Conservation (phyloP, 1,140 invertebrate species). For the Lordiphosa clarofinis region DNA sequence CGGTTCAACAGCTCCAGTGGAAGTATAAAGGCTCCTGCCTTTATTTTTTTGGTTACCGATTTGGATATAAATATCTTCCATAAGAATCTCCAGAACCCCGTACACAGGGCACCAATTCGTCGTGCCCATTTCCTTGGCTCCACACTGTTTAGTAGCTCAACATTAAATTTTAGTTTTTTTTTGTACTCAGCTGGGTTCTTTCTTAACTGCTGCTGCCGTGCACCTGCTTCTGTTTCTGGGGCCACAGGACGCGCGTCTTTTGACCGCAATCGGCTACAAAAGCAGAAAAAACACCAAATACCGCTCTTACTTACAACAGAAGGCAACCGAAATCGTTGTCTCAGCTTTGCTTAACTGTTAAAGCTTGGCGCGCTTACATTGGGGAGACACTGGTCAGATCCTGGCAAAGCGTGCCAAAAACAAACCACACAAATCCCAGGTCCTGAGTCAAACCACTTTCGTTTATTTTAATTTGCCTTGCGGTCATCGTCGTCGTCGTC, state of each 20-base stretch:
- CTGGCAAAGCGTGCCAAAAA: conserved; percentile 42
- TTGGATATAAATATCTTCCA: background rate
- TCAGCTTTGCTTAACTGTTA: conserved; percentile 50
- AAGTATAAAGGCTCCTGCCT: too few species aligned
- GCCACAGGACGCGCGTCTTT: conserved; percentile 66
- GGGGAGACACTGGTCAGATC: conserved; percentile 17
- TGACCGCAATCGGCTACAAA: conserved; percentile 66
- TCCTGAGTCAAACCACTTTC: conserved; percentile 70
- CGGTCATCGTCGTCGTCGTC: conserved; percentile 33
- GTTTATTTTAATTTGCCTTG: conserved; percentile 76
- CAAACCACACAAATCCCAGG: conserved; percentile 53
- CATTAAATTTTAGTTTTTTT: conserved; percentile 15
- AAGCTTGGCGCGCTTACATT: conserved; percentile 59
- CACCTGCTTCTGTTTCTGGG: conserved; percentile 45
- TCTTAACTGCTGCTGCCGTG: conserved; percentile 18
- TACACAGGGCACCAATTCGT: conserved; percentile 9
- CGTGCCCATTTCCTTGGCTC: background rate
- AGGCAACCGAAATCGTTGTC: conserved; percentile 20
- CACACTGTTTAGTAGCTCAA: conserved; percentile 2
- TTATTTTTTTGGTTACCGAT: background rate
- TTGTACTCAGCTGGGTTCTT: conserved; percentile 14
- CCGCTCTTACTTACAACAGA: conserved; percentile 33
- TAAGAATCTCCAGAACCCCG: background rate
- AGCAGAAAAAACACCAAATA: conserved; percentile 41
- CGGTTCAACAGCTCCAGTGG: too few species aligned